Evolutionary conservation across 2,797 vertebrate species (phyloP).

Genomic region (Tenualosa thibaudeaui): DNA sequence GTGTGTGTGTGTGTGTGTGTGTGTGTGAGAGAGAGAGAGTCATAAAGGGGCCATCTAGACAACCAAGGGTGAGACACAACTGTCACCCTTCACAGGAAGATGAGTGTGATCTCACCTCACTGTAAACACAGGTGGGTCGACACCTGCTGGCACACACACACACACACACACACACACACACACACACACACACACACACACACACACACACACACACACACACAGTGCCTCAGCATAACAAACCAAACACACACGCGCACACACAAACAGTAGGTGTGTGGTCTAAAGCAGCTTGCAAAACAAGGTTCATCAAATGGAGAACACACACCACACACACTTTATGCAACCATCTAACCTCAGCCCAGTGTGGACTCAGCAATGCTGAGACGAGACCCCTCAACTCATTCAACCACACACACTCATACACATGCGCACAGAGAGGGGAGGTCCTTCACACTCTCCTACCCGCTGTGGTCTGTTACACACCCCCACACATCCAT

Average conservation of each 20-base stretch:
- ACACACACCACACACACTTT: too few relatives aligned
- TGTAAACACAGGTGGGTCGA: constrained; percentile 12
- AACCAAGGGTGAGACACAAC: constrained; percentile 30
- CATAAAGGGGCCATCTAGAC: background rate
- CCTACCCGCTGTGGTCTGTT: background rate
- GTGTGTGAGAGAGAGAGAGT: background rate
- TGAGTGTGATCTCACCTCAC: constrained; percentile 42
- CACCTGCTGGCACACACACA: background rate
- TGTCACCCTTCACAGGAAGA: constrained; percentile 31
- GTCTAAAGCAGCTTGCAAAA: too few relatives aligned
- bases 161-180: background rate
- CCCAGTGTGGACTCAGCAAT: too few relatives aligned
- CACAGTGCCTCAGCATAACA: too few relatives aligned
- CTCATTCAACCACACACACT: background rate
- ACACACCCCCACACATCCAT: background rate
- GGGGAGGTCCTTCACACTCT: background rate
- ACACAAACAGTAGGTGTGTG: background rate
- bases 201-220: background rate
- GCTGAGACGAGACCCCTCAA: too few relatives aligned
- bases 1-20: constrained; percentile 7
- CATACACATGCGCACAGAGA: background rate
- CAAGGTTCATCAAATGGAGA: too few relatives aligned
- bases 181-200: background rate
- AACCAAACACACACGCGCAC: background rate
- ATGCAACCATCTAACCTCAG: too few relatives aligned